Conservation (phyloP, 2,888 invertebrate species). For the Euphydryas editha region DNA sequence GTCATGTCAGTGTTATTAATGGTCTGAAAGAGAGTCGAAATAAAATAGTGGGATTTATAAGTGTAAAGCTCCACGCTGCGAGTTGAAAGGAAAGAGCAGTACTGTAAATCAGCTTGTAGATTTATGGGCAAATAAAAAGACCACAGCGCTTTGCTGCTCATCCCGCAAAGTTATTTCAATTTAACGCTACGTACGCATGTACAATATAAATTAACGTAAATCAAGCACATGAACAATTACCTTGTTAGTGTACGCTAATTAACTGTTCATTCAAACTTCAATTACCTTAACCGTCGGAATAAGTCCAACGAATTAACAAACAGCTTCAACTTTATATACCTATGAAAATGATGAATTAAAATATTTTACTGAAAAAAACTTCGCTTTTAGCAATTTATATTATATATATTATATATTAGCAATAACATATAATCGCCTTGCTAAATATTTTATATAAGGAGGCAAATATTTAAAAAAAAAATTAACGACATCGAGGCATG, state of each 20-base stretch:
- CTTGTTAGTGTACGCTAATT: conserved; percentile 58
- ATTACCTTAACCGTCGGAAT: conserved; percentile 24
- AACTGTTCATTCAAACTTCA: conserved; percentile 49
- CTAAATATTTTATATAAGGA: too few species aligned
- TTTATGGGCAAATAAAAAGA: conserved; percentile 62
- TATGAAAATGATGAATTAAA: not conserved
- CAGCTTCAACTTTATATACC: not conserved
- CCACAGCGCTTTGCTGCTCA: conserved; percentile 55
- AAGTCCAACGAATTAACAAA: conserved; percentile 15
- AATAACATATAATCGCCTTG: too few species aligned
- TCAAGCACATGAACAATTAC: conserved; percentile 40
- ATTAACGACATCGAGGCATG: too few species aligned
- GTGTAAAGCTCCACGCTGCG: conserved; percentile 58
- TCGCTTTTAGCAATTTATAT: not conserved
- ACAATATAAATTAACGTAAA: conserved; percentile 58
- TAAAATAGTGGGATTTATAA: conserved; percentile 28
- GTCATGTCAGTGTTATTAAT: conserved; percentile 9
- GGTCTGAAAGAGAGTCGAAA: conserved; percentile 13
- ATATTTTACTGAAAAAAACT: not conserved
- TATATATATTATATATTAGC: not conserved
- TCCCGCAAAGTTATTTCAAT: conserved; percentile 73
- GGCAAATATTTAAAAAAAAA: too few species aligned
- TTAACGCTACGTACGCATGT: conserved; percentile 63
- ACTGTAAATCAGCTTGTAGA: conserved; percentile 62
- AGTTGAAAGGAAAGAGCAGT: conserved; percentile 66